Base-by-base conservation (phyloP, 2,113 vertebrate genomes). In the Daubentonia madagascariensis region DNA sequence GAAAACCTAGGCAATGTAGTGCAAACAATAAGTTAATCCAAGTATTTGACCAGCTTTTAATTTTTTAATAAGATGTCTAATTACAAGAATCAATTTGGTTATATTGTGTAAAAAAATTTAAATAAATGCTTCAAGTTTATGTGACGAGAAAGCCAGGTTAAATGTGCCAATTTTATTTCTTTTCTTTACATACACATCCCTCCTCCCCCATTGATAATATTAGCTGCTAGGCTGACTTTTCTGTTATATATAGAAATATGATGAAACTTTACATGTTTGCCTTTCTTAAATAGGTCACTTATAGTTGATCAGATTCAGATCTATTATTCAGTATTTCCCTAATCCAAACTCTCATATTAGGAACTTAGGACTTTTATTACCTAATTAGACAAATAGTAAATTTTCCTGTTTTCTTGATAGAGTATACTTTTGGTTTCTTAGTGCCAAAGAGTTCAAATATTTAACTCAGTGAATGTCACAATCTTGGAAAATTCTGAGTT, bases 341-440 rank as follows among this genome's bases (percentile, higher is more conserved):
- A 83, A 83, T 84, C 13, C 45, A 91, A 45, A 92, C 43, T 50
- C 23, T 94, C 32, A 81, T 81, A 32, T 81, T 93, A 92, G 50
- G 40, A 97, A 81, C 81, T 92, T 89, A 92, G 54, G 52, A 17
- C 13, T 85, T 88, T 92, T 72, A 94, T 72, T 67, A 94, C 10
- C 32, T 80, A 57, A 50, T 40, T 88, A 85, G 14, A 86, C 8
- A 85, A 75, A 89, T 13, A 89, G 52, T 50, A 18, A 50, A 50
- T 35, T 95, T 93, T 57, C 32, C 30, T 65, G 45, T 65, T 52
- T 8, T 9, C 17, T 76, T 35, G 28, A 28, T 43, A 48, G n/a
- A 48, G 43, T 65, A 87, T 59, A 8, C 9, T 83, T 54, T 0
- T 40, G 1, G 14, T 54, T 84, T 11, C 68, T 87, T 78, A 81